These are phyloP conservation scores for Xestia ashworthii DNA, from an alignment of 2,888 invertebrate genomes.

Conservation along the genomic window DNA sequence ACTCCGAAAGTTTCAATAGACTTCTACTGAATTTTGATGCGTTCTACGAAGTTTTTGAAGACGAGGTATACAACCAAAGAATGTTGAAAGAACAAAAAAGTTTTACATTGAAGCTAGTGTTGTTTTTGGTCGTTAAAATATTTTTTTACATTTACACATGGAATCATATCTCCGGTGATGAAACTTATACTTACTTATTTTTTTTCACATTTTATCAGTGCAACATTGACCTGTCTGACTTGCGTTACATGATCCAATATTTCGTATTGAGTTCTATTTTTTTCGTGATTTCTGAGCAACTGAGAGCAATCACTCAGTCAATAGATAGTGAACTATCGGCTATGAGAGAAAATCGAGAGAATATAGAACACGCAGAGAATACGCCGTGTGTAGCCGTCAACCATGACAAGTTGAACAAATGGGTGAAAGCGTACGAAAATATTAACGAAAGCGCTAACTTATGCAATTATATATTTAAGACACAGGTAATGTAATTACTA, in stretches of 20 bases:
- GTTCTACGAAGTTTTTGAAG: conserved; percentile 32
- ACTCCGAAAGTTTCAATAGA: conserved; percentile 43
- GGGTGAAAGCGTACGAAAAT: conserved; percentile 69
- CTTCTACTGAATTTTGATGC: conserved; percentile 53
- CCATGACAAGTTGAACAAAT: conserved; percentile 63
- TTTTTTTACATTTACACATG: not conserved
- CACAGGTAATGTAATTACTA: conserved; percentile 64
- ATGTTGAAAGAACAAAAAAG: conserved; percentile 44
- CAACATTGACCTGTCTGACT: conserved; percentile 52
- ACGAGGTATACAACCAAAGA: conserved; percentile 34
- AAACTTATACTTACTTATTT: not conserved
- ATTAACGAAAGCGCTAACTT: conserved; percentile 67
- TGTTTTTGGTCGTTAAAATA: not conserved
- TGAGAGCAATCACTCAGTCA: conserved; percentile 63
- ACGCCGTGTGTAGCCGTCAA: not conserved
- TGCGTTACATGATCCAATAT: conserved; percentile 68
- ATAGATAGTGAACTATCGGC: conserved; percentile 50
- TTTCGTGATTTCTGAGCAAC: conserved; percentile 68
- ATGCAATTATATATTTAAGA: conserved; percentile 68
- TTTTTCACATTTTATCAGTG: conserved; percentile 18
- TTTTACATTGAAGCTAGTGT: not conserved
- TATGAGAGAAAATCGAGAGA: not conserved
- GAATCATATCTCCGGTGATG: too few relatives aligned
- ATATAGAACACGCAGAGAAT: not conserved
- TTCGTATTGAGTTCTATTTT: conserved; percentile 63